Conservation (phyloP, 30 jellyfish, hydroid and myxozoan genomes). For the Rhopilema esculentum region DNA sequence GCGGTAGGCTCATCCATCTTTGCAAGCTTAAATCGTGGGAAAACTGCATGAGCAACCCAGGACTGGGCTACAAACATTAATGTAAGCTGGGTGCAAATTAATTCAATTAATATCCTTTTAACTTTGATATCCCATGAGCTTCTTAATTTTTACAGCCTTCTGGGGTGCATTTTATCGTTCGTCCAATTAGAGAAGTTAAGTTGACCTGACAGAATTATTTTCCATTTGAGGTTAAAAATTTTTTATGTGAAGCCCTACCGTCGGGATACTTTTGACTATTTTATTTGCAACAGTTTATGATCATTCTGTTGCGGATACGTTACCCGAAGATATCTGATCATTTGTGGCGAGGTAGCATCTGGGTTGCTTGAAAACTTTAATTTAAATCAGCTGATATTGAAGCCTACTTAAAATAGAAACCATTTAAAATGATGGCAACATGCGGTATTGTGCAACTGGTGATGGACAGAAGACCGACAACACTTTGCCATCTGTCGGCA, state of each 20-base stretch:
- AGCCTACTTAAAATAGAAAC: not conserved
- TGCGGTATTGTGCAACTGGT: not conserved
- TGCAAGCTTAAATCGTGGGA: constrained; percentile 24
- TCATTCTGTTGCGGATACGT: not conserved
- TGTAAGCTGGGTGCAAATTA: not conserved
- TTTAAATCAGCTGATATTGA: not conserved
- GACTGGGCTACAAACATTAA: not conserved
- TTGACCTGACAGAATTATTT: too few species aligned
- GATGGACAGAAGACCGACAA: not conserved
- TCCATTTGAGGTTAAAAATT: too few species aligned
- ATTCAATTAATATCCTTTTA: not conserved
- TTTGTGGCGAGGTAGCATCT: not conserved
- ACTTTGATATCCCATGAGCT: not conserved
- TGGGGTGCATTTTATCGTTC: not conserved
- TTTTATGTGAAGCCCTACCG: too few species aligned
- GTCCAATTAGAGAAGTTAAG: too few species aligned
- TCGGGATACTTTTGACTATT: too few species aligned
- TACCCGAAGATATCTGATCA: not conserved
- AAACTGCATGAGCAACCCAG: not conserved
- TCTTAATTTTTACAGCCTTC: not conserved
- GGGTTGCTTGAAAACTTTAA: not conserved
- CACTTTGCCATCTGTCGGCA: constrained; percentile 42
- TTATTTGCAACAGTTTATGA: not conserved
- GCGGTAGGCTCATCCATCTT: not conserved
- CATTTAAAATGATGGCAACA: not conserved